Base-by-base conservation (phyloP, 2,797 vertebrate genomes). In the Sebastes minor region DNA sequence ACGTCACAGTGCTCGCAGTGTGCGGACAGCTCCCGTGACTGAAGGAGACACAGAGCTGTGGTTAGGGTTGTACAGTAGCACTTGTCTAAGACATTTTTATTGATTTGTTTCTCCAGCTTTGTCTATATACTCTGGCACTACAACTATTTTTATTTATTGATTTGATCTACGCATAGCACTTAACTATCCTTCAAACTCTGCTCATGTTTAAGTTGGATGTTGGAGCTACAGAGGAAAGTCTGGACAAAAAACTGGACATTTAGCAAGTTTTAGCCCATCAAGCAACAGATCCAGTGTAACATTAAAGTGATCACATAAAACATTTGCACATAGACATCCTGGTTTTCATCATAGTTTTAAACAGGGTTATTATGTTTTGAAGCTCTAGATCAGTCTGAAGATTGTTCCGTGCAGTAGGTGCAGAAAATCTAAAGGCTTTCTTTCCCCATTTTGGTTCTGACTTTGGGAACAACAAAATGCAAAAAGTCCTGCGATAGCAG, bases 1-100 rank as follows among this genome's bases (percentile, higher is more conserved):
- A 97, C 96, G 53, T 97, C 95, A 84, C 97, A 94, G 93, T 97
- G 96, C 2, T 97, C 97, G 91, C 96, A 97, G 85, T 92, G 94
- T 23, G 90, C 84, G 8, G 80, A 35, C 83, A 80, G 2, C n/a
- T 90, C 84, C 89, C 82, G 92, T 73, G 81, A 93, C 81, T 77
- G 87, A 63, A 5, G 76, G 16, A 78, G 1, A 76, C 16, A 65
- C 38, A 79, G 2, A 59, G 20, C 20, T 57, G n/a, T 27, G 61
- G 57, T 77, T 28, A 61, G 53, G 16, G 16, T n/a, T 18, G 56
- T 38, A 38, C 38, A 38, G 38, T 22, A 32, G 25, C 63, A 72
- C 20, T 61, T 30, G 9, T 52, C 33, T 4, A 23, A 18, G 2
- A 35, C 65, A 69, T 22, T 18, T 35, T 18, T 27, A 18, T 23